A percentile compares a stretch with the other conserved stretches of the same genome.
phyloP scores from a whole-genome alignment of 2,888 invertebrate genomes.

The Celastrina argiolus region DNA sequence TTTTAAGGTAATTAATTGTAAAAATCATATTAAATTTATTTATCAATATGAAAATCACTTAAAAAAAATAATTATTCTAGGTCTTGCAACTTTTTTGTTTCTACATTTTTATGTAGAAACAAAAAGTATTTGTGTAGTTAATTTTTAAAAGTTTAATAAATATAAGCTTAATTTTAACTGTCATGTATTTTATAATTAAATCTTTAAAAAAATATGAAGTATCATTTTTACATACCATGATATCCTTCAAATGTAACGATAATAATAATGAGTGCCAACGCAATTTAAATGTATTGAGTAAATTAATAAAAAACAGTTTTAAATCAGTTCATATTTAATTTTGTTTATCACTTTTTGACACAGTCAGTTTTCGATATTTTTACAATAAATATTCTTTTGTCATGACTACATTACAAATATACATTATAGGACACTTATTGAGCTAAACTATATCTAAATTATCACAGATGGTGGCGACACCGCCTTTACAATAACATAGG shows the following conservation, averaged over 20 bases:
- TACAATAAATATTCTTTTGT: conserved; percentile 71
- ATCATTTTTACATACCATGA: not conserved
- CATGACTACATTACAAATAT: conserved; percentile 65
- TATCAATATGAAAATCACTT: too few species aligned
- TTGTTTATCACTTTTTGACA: conserved; percentile 68
- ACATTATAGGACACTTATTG: conserved; percentile 57
- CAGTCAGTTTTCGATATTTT: conserved; percentile 59
- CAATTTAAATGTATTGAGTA: conserved; percentile 12
- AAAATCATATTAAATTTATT: too few species aligned
- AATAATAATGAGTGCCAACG: not conserved
- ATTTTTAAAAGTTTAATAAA: too few species aligned
- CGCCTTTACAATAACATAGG: conserved; percentile 63
- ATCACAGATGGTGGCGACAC: conserved; percentile 71
- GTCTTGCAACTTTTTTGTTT: too few species aligned
- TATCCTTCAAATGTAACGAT: not conserved
- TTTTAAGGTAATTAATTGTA: too few species aligned
- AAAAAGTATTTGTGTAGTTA: too few species aligned
- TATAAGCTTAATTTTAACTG: not conserved
- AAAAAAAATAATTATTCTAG: too few species aligned
- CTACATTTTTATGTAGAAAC: too few species aligned
- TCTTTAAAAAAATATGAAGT: not conserved
- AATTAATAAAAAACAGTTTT: conserved; percentile 39
- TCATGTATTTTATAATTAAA: not conserved
- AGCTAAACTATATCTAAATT: conserved; percentile 58
- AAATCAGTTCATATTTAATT: conserved; percentile 58